Evolutionary conservation across 2,888 invertebrate genomes (phyloP), one percentile per base, ranked within the genome.

Genomic region (Drosophila maculinotata): DNA sequence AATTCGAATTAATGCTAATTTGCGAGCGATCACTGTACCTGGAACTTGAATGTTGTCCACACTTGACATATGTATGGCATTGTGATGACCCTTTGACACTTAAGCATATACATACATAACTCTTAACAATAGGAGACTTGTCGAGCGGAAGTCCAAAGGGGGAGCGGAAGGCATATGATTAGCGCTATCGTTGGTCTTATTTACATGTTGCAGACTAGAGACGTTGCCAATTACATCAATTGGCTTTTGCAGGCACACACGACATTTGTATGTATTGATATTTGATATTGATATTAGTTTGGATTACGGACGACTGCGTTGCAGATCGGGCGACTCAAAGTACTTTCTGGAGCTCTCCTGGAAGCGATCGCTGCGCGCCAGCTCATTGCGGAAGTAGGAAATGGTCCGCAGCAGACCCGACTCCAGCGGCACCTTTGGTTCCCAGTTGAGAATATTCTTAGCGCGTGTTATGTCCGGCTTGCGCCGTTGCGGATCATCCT

Each of bases 401-500:
- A 99, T 97, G 26, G 99, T 99, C 92, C 95, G 95, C 83, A 96
- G 94, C 10, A 99, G 93, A 23, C 99, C 99, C 59, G 95, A 94
- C 91, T 95, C 94, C 80, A 99, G 92, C 2, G 96, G 93, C 10
- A 97, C 94, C 94, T 96, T 97, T 7, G 99, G 99, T 87, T 96
- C 94, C 99, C 99, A 99, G 66, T 95, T 94, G 10, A 99, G 93
- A 86, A 95, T 94, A 62, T 94, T 94, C 86, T 95, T 95, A 3
- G 99, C 99, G 57, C 97, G 92, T 0, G 94, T 94, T 77, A 99
- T 99, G 90, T 99, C 98, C 0, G 99, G 99, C 77, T 96, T 95
- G 42, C 99, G 93, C 68, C 97, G 93, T 90, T 98, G 97, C 0
- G 99, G 99, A 93, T 99, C 99, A 91, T 99, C 99, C 90, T 97